Percentiles rank a stretch among this genome's conserved stretches.
These are phyloP conservation scores for Acleris cristana DNA, from an alignment of 2,888 invertebrate species.

Conservation along the genomic window DNA sequence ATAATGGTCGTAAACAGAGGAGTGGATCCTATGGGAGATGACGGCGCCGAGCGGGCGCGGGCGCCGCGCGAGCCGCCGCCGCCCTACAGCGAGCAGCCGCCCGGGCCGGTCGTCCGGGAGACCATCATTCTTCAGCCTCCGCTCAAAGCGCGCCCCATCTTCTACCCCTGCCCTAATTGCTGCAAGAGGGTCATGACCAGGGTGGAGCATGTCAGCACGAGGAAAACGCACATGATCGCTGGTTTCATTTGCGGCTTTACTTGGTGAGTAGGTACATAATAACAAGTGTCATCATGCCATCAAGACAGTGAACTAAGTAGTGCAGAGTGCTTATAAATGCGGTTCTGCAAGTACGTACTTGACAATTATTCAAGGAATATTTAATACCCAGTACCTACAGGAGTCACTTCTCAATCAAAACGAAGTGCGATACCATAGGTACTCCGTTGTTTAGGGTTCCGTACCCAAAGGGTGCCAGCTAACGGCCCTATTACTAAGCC, in stretches of 20 bases:
- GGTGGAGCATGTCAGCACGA: conserved; percentile 67
- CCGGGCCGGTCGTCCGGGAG: conserved; percentile 56
- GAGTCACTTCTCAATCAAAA: too few species aligned
- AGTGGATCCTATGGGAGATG: conserved; percentile 48
- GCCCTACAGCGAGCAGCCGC: conserved; percentile 56
- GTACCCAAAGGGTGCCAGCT: too few species aligned
- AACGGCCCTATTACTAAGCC: too few species aligned
- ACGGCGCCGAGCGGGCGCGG: conserved; percentile 42
- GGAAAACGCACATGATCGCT: conserved; percentile 72
- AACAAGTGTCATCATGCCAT: neutral
- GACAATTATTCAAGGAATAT: too few species aligned
- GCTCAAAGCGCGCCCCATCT: conserved; percentile 58
- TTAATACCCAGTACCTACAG: too few species aligned
- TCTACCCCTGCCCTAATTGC: conserved; percentile 65
- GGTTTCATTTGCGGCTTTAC: conserved; percentile 75
- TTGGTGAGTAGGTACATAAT: conserved; percentile 57
- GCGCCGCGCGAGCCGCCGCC: conserved; percentile 62
- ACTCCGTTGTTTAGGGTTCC: too few species aligned
- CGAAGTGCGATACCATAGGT: too few species aligned
- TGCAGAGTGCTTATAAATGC: neutral
- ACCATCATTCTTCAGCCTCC: conserved; percentile 61
- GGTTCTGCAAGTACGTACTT: too few species aligned
- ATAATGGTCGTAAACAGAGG: conserved; percentile 52
- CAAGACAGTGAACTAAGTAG: neutral
- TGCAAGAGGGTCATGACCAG: conserved; percentile 62